Base-by-base conservation (phyloP, 2,888 invertebrate genomes). In the Mimumesa dahlbomi region DNA sequence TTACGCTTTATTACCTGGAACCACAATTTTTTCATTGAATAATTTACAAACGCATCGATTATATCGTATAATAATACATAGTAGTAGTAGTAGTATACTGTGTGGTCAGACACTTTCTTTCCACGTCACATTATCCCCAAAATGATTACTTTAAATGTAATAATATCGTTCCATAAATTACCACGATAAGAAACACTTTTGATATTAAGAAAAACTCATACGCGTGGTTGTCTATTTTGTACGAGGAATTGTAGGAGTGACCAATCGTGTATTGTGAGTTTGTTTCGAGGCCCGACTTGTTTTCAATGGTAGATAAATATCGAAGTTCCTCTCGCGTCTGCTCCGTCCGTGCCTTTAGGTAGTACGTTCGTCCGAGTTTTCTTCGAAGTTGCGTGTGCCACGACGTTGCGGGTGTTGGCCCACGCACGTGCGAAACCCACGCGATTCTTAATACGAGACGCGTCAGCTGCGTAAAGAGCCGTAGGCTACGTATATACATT, bases 381-480 rank as follows among this genome's bases (percentile, higher is more conserved):
- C 53, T 59, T 49, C 48, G 49, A 36, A 50, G 72, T 67, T 78
- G 67, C 74, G 74, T 70, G 52, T 42, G 38, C 31, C 29, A 31
- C 13, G 22, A 49, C 64, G 77, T n/a, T 78, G 84, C 82, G 83
- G 81, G 82, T 83, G 81, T 81, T 80, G 77, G 82, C 85, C 85
- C 85, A 85, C 85, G 85, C 84, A 82, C 76, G 59, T 79, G 56
- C 56, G 56, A 42, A 52, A 70, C 84, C 83, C 82, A 84, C 84
- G 83, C 84, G 77, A 66, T 65, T 73, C 69, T 79, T 77, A 82
- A 82, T 82, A 80, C 80, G 75, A 63, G 77, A 57, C 75, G 82
- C 84, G 84, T 83, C 83, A 85, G 85, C 84, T 85, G 85, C 84
- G 85, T 86, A 85, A 85, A 84, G 82, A 85, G 75, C 77, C 79